Base-by-base conservation (phyloP, 1,140 invertebrate genomes). In the Drosophila lacertosa region DNA sequence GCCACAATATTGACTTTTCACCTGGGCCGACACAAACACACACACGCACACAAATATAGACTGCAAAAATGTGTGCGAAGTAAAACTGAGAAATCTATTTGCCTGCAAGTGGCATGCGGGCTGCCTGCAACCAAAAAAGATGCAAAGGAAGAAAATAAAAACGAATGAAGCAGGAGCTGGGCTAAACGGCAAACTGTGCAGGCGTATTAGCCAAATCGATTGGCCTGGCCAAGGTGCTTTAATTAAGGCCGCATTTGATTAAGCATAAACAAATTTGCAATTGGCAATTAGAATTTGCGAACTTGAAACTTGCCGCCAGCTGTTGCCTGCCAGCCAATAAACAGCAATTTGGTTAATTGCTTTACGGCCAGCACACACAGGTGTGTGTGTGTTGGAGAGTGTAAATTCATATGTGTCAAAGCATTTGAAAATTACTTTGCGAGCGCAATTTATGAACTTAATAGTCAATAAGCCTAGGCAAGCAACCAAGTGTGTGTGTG, bases 1-100 rank as follows among this genome's bases (percentile, higher is more conserved):
- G 54, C 77, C 77, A 75, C 81, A 86, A 77, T 86, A 86, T 86
- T 88, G 81, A 84, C 81, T 86, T 80, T 84, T 62, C 76, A 79
- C 80, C 76, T 80, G 69, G 45, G 18, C 44, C 55, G n/a, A n/a
- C n/a, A n/a, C n/a, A n/a, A n/a, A n/a, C n/a, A n/a, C n/a, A n/a
- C n/a, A n/a, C n/a, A n/a, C n/a, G n/a, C n/a, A n/a, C n/a, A n/a
- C n/a, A n/a, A n/a, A n/a, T n/a, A n/a, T n/a, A n/a, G n/a, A 57
- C 44, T 20, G 16, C 4, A 11, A 22, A 13, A 15, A 15, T 7
- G 2, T 4, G 10, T n/a, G 6, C 10, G 0, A n/a, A 20, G 11
- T 2, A 24, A 13, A 13, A 39, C 42, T 39, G 24, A 35, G 13
- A 55, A 18, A 42, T 24, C n/a, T 54, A 24, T 54, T 55, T 15